Conservation (phyloP, 1,140 invertebrate genomes). For the Diachasma alloeum region DNA sequence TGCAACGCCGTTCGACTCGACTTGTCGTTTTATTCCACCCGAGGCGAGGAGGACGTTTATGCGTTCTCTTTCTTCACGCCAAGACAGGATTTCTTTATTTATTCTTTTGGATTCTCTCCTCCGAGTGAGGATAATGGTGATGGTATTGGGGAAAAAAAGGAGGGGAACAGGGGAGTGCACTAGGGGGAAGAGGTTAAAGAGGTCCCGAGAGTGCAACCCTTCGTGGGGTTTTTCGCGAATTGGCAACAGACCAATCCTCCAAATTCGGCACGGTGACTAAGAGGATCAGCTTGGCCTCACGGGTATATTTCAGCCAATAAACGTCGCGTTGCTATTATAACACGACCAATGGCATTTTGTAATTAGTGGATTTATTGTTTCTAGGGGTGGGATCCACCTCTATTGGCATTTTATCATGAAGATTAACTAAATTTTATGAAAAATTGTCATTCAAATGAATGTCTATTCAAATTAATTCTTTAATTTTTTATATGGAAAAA, state of each 20-base stretch:
- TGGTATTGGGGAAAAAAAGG: constrained; percentile 15
- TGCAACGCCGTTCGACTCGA: constrained; percentile 25
- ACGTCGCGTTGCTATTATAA: neutral
- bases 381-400: neutral
- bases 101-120: neutral
- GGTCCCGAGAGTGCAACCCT: constrained; percentile 3
- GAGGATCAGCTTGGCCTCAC: constrained; percentile 29
- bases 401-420: neutral
- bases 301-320: constrained; percentile 15
- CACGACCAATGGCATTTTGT: constrained; percentile 3
- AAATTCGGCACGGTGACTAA: constrained; percentile 51
- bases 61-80: constrained; percentile 4
- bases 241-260: constrained; percentile 48
- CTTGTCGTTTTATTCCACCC: neutral
- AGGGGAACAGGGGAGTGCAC: neutral
- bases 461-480: too few relatives aligned
- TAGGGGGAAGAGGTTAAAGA: constrained; percentile 25
- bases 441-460: too few relatives aligned
- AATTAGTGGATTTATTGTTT: neutral
- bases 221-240: constrained; percentile 42
- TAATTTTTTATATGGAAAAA: too few relatives aligned
- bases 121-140: neutral
- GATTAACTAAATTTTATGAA: neutral
- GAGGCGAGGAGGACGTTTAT: neutral
- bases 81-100: neutral